These are phyloP conservation scores for Pyrocephalus nanus DNA, from an alignment of 2,797 vertebrate genomes.

Conservation along the genomic window DNA sequence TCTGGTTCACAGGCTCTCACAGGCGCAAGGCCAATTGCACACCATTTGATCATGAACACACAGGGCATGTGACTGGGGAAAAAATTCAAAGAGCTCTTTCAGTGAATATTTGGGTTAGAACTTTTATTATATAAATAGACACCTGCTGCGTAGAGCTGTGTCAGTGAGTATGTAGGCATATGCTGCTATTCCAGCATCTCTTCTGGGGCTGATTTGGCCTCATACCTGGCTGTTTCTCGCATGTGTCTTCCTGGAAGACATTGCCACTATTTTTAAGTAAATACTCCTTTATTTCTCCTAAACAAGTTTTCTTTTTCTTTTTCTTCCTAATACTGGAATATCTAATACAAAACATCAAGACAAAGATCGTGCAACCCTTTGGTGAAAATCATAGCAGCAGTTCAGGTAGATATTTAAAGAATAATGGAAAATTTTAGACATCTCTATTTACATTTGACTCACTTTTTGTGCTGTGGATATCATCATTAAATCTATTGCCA, in stretches of 20 bases:
- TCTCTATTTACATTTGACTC: not conserved
- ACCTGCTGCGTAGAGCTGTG: not conserved
- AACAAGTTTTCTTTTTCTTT: not conserved
- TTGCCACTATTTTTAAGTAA: not conserved
- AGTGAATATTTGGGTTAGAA: not conserved
- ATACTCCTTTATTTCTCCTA: not conserved
- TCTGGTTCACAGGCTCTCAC: not conserved
- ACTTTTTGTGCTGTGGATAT: not conserved
- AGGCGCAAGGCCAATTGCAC: not conserved
- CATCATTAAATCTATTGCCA: not conserved
- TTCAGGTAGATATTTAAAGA: not conserved
- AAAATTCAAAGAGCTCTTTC: constrained; percentile 9
- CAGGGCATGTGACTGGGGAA: not conserved
- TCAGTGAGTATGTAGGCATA: not conserved
- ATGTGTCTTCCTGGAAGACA: not conserved
- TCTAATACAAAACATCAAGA: not conserved
- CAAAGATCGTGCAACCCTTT: not conserved
- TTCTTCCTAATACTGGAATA: not conserved
- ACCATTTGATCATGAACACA: not conserved
- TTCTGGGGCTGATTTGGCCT: not conserved
- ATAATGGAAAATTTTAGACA: not conserved
- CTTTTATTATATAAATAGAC: not conserved
- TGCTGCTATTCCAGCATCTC: not conserved
- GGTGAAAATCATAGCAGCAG: not conserved
- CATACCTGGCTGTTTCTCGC: not conserved